Evolutionary conservation across 2,797 vertebrate genomes (phyloP).

Genomic region (Cyclopterus lumpus): DNA sequence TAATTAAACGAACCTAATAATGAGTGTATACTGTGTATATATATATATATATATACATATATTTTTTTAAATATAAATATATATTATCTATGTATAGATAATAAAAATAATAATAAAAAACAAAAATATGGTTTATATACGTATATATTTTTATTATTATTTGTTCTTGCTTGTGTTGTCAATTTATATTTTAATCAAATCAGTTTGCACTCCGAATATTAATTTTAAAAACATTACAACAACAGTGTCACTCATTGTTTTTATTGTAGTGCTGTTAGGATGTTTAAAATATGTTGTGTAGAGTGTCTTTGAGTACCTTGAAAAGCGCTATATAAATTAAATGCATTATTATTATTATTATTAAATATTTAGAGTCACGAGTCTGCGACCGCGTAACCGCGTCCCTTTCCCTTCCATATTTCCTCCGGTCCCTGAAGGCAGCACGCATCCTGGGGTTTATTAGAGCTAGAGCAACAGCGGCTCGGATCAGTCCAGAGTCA

Average conservation of each 20-base stretch:
- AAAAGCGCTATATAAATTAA: too few species aligned
- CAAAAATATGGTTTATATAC: too few species aligned
- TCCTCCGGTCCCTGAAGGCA: constrained; percentile 42
- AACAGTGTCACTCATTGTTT: neutral
- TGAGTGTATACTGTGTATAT: too few species aligned
- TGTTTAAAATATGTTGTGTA: too few species aligned
- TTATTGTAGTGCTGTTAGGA: too few species aligned
- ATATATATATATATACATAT: too few species aligned
- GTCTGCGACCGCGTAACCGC: constrained; percentile 2
- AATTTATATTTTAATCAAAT: neutral
- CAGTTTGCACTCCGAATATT: neutral
- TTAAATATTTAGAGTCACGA: neutral
- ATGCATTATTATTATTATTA: too few species aligned
- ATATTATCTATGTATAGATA: too few species aligned
- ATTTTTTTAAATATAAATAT: too few species aligned
- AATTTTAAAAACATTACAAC: neutral
- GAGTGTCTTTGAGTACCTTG: too few species aligned
- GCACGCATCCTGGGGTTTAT: constrained; percentile 1
- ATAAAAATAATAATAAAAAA: too few species aligned
- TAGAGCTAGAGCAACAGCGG: neutral
- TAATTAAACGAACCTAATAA: neutral
- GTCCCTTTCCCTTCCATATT: rapidly evolving
- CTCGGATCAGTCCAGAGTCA: neutral
- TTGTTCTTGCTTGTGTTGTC: neutral
- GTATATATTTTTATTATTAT: neutral